A percentile compares a stretch with the other conserved stretches of the same genome.
Evolutionary conservation across 2,888 invertebrate species (phyloP).

Genomic region (Drosophila helvetica): DNA sequence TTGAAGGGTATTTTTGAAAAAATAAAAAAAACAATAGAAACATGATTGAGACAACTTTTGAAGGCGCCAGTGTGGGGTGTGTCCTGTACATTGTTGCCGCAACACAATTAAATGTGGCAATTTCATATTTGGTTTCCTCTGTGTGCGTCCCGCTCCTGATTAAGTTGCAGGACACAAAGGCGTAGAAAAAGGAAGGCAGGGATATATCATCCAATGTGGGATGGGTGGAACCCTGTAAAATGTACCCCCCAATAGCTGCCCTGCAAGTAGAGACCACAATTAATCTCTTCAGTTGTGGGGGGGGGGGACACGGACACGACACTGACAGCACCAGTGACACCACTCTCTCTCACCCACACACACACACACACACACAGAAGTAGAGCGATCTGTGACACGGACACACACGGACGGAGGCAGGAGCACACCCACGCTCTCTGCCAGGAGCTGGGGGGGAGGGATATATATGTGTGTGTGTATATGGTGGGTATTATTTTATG

Average conservation of each 20-base stretch:
- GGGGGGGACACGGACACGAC: conserved; percentile 8
- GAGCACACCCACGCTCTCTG: conserved; percentile 20
- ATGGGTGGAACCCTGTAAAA: background rate
- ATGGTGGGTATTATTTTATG: conserved; percentile 73
- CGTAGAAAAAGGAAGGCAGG: background rate
- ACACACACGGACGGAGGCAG: background rate
- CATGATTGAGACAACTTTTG: conserved; percentile 21
- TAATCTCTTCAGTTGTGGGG: conserved; percentile 34
- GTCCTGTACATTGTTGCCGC: conserved; percentile 48
- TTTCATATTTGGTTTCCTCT: conserved; percentile 50
- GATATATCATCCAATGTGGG: background rate
- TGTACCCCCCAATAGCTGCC: conserved; percentile 37
- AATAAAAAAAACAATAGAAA: background rate
- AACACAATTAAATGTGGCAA: conserved; percentile 73
- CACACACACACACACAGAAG: conserved; percentile 5
- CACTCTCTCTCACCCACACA: conserved; percentile 10
- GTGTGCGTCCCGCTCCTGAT: conserved; percentile 32
- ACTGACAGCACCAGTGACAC: conserved; percentile 21
- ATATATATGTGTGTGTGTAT: conserved; percentile 34
- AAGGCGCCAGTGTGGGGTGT: background rate
- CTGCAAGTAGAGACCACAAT: conserved; percentile 40
- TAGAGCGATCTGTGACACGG: no score
- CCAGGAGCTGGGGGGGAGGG: conserved; percentile 5
- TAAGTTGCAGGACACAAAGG: conserved; percentile 38
- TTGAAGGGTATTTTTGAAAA: background rate